These are phyloP conservation scores for Ophraella communa DNA, from an alignment of 2,888 invertebrate genomes.

Conservation along the genomic window DNA sequence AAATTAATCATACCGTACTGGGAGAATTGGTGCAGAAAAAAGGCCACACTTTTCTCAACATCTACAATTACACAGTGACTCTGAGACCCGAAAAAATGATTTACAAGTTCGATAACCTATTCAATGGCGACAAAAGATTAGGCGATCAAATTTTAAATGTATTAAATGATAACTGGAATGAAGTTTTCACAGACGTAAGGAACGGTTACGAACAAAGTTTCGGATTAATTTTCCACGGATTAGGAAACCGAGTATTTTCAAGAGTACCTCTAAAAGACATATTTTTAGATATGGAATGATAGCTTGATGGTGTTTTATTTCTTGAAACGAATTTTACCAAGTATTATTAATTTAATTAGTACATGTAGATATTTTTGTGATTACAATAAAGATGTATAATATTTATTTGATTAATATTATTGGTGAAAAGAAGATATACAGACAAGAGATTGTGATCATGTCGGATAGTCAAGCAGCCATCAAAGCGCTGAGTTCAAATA, in stretches of 20 bases:
- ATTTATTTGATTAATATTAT: no score
- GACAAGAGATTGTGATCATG: no score
- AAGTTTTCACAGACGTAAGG: constrained; percentile 62
- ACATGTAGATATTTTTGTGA: neutral
- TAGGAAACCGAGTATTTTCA: constrained; percentile 72
- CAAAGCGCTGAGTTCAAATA: no score
- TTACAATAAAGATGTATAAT: neutral
- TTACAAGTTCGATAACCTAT: constrained; percentile 72
- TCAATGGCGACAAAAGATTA: constrained; percentile 52
- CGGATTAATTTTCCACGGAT: constrained; percentile 69
- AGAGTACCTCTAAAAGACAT: constrained; percentile 72
- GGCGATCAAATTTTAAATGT: constrained; percentile 52
- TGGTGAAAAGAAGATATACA: no score
- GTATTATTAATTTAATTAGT: constrained; percentile 3
- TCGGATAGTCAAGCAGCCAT: no score
- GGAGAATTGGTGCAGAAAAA: constrained; percentile 69
- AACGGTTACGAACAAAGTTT: constrained; percentile 73
- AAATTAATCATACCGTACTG: constrained; percentile 68
- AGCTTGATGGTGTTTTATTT: neutral
- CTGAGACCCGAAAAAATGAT: constrained; percentile 68
- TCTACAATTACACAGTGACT: constrained; percentile 68
- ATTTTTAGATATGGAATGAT: constrained; percentile 40
- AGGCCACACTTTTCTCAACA: constrained; percentile 69
- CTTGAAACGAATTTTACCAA: neutral
- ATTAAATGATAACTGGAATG: constrained; percentile 55